Conservation (phyloP, 2,888 invertebrate species). For the Ariolimax columbianus region DNA sequence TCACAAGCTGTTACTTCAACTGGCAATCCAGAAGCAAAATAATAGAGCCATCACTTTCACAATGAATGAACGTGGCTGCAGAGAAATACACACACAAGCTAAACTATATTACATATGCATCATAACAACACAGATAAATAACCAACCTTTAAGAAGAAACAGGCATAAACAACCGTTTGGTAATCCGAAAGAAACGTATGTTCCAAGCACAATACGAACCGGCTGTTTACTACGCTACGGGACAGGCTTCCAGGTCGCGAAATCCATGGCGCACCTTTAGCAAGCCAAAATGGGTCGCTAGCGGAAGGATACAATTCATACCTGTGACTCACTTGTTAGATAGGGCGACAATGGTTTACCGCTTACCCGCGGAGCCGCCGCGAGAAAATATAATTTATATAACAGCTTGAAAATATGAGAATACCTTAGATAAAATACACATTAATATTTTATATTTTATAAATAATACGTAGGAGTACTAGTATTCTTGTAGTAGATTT, state of each 20-base stretch:
- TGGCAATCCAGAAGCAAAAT: background rate
- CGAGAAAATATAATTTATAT: background rate
- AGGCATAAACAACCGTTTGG: background rate
- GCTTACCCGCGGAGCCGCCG: background rate
- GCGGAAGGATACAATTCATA: conserved; percentile 35
- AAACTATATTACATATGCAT: background rate
- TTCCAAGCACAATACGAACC: background rate
- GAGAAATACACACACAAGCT: background rate
- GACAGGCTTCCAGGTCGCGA: background rate
- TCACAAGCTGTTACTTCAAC: background rate
- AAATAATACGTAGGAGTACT: too few species aligned
- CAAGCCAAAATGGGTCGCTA: conserved; percentile 15
- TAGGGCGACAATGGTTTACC: background rate
- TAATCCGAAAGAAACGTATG: background rate
- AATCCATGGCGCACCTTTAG: conserved; percentile 12
- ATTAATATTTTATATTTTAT: too few species aligned
- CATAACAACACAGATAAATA: background rate
- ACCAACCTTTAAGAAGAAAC: background rate
- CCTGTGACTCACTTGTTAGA: conserved; percentile 31
- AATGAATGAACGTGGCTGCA: background rate
- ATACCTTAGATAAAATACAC: too few species aligned
- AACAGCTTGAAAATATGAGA: background rate
- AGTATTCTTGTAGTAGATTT: too few species aligned
- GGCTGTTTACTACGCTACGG: background rate
- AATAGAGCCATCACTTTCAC: background rate